phyloP scores from a whole-genome alignment of 2,113 vertebrate species.

The Osmerus eperlanus region DNA sequence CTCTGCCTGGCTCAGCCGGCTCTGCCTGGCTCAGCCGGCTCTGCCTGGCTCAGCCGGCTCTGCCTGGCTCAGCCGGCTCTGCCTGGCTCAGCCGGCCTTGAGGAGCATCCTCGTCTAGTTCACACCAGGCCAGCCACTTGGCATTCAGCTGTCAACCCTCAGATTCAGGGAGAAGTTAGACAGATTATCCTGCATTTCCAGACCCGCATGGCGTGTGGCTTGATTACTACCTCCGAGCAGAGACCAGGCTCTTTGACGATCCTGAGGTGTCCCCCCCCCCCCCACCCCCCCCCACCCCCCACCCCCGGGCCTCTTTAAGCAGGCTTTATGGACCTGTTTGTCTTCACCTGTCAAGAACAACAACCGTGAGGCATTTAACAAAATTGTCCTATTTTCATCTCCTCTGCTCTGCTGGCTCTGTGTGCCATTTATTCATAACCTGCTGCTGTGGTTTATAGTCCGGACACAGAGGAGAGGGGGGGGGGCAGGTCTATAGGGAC shows the following conservation, averaged over 20 bases:
- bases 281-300: not conserved
- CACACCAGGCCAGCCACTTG: not conserved
- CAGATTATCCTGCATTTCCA: too few species aligned
- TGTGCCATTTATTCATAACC: conserved; percentile 12
- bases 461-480: not conserved
- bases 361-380: not conserved
- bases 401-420: not conserved
- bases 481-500: not conserved
- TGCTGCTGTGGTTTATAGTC: not conserved
- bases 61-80: conserved; percentile 13
- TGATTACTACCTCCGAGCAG: too few species aligned
- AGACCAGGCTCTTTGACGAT: too few species aligned
- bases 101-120: not conserved
- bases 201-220: too few species aligned
- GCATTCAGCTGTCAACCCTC: too few species aligned
- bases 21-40: conserved; percentile 17
- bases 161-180: too few species aligned
- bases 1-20: too few species aligned
- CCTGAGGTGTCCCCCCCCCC: not conserved
- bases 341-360: not conserved
- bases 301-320: too few species aligned
- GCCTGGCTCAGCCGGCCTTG: too few species aligned
- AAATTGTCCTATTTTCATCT: not conserved
- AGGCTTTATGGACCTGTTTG: not conserved
- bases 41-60: too few species aligned